Evolutionary conservation across 35 echinoderm and acorn worm species (phyloP).

Genomic region (Apostichopus californicus): DNA sequence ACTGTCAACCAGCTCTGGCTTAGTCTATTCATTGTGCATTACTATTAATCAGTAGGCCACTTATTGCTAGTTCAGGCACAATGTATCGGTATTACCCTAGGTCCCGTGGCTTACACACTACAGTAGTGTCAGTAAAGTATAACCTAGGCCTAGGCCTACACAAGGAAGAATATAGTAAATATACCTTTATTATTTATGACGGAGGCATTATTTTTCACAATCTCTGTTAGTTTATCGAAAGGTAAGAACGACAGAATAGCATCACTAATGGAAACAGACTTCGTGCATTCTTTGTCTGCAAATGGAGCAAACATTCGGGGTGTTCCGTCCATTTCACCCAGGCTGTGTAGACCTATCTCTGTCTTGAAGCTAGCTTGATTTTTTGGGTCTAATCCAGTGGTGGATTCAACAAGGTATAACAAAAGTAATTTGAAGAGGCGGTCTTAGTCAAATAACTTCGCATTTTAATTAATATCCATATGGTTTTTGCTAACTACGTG

Average conservation of each 20-base stretch:
- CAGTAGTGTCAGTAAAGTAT: neutral
- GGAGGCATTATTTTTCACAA: neutral
- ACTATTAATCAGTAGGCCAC: no score
- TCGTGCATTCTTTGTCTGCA: neutral
- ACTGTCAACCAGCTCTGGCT: no score
- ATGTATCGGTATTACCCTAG: no score
- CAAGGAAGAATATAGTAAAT: neutral
- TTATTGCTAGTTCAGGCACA: no score
- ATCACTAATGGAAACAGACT: conserved; percentile 22
- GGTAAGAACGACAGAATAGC: neutral
- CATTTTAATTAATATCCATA: no score
- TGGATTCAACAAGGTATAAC: neutral
- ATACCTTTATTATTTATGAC: conserved; percentile 33
- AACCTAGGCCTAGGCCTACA: neutral
- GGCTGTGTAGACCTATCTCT: no score
- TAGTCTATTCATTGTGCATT: no score
- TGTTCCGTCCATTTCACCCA: neutral
- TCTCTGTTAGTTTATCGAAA: conserved; percentile 13
- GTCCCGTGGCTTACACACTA: no score
- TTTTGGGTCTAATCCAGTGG: neutral
- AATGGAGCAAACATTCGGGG: conserved; percentile 36
- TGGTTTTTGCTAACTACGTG: no score
- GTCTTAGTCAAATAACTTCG: no score
- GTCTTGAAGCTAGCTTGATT: neutral
- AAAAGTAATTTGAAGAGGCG: no score